Percentiles rank a stretch among this genome's conserved stretches.
Evolutionary conservation across 2,797 vertebrate species (phyloP).

Genomic region (Sciurus vulgaris): DNA sequence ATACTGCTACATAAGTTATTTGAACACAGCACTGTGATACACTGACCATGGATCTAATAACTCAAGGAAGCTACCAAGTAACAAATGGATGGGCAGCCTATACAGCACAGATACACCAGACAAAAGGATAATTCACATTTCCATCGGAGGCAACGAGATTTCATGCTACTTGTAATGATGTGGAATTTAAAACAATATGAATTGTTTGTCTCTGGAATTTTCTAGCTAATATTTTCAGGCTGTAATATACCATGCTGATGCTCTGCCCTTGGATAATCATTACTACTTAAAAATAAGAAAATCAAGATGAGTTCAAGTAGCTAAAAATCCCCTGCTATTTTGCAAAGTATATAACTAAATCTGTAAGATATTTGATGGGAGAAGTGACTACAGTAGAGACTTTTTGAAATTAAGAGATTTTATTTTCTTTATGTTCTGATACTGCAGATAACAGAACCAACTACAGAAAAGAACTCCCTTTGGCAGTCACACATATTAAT

Average conservation of each 20-base stretch:
- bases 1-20: not conserved
- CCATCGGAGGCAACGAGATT: not conserved
- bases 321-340: constrained; percentile 44
- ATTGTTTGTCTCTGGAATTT: not conserved
- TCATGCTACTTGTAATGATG: not conserved
- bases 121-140: not conserved
- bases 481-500: not conserved
- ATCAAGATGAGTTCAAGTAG: constrained; percentile 12
- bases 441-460: not conserved
- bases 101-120: not conserved
- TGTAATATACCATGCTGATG: not conserved
- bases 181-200: not conserved
- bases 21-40: not conserved
- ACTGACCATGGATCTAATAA: not conserved
- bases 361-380: constrained; percentile 28
- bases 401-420: not conserved
- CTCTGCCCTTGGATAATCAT: constrained; percentile 7
- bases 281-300: constrained; percentile 52
- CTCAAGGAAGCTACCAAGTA: not conserved
- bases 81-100: not conserved
- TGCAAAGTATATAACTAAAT: constrained; percentile 10
- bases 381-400: not conserved
- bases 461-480: not conserved
- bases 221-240: not conserved
- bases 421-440: not conserved